These are phyloP conservation scores for Falcunculus frontatus DNA, from an alignment of 2,113 vertebrate species.

Conservation along the genomic window DNA sequence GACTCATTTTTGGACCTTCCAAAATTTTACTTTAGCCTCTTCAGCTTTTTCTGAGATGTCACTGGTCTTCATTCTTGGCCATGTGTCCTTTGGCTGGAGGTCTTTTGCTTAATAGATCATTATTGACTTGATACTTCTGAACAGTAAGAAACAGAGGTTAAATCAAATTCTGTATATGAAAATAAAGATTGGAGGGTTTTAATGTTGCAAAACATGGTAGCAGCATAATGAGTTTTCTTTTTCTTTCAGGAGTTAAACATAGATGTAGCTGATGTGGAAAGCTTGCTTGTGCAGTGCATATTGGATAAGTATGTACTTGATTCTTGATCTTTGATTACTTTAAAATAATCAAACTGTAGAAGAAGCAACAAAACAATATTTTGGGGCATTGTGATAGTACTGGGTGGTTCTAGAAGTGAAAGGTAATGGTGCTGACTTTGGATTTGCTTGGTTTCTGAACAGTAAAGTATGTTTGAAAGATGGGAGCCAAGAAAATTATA, in stretches of 20 bases:
- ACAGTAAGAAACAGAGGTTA: background rate
- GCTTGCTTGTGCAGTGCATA: conserved; percentile 99
- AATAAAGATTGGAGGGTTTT: background rate
- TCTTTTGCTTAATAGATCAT: background rate
- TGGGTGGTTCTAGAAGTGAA: background rate
- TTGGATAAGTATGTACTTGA: conserved; percentile 93
- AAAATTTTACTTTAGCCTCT: background rate
- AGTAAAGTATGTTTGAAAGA: background rate
- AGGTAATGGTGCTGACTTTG: background rate
- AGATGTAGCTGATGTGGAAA: conserved; percentile 98
- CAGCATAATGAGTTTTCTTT: conserved; percentile 33
- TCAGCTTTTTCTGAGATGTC: background rate
- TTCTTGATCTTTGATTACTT: background rate
- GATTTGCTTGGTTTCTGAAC: background rate
- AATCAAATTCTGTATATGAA: background rate
- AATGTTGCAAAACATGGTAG: background rate
- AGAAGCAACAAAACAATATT: background rate
- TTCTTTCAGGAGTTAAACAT: conserved; percentile 94
- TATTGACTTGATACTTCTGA: background rate
- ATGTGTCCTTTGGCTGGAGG: background rate
- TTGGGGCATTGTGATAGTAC: background rate
- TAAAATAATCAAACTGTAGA: background rate
- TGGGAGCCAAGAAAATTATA: background rate
- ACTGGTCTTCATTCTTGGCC: background rate
- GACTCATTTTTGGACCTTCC: background rate